These are phyloP conservation scores for Eupithecia abbreviata DNA, from an alignment of 2,888 invertebrate genomes.

Conservation along the genomic window DNA sequence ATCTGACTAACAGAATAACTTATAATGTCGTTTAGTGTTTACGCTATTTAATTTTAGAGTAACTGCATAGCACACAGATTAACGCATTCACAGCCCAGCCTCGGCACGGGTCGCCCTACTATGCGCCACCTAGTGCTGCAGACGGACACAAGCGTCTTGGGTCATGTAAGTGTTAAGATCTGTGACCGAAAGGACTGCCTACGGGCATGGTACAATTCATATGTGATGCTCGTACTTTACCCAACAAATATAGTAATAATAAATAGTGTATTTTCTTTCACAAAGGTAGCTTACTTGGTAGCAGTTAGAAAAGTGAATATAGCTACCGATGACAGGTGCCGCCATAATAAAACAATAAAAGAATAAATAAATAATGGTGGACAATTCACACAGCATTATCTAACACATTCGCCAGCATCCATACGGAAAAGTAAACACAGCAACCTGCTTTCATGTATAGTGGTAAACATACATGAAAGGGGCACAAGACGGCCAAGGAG, in stretches of 20 bases:
- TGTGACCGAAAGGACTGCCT: background rate
- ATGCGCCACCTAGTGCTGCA: too few species aligned
- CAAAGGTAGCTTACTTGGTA: too few species aligned
- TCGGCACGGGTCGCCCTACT: too few species aligned
- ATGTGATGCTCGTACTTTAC: too few species aligned
- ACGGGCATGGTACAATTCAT: background rate
- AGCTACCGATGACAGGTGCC: background rate
- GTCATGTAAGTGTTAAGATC: background rate
- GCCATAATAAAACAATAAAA: background rate
- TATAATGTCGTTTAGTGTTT: background rate
- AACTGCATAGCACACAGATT: background rate
- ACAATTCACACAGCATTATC: too few species aligned
- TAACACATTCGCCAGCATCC: background rate
- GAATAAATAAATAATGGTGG: too few species aligned
- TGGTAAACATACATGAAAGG: constrained; percentile 2
- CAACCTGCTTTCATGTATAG: background rate
- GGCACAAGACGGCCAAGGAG: background rate
- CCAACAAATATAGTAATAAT: too few species aligned
- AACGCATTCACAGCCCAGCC: too few species aligned
- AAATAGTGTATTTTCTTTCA: too few species aligned
- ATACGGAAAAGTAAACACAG: background rate
- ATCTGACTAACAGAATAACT: background rate
- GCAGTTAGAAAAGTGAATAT: background rate
- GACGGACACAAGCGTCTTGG: too few species aligned
- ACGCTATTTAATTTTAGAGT: background rate